phyloP scores from a whole-genome alignment of 2,113 vertebrate species.

The Prionailurus bengalensis region DNA sequence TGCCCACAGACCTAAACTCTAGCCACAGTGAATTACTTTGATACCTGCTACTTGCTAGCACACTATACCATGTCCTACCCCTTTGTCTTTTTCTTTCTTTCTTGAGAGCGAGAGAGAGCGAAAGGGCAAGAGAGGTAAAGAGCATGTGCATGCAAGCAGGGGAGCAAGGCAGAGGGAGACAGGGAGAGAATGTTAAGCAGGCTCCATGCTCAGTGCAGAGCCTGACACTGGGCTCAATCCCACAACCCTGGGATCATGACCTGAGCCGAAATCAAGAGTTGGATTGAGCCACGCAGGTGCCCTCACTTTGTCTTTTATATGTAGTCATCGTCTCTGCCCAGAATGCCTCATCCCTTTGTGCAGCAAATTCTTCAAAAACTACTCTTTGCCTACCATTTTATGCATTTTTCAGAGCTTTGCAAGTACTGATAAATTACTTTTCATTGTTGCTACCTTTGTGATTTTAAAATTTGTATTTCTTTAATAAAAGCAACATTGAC shows the following conservation, averaged over 20 bases:
- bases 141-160: too few species aligned
- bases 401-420: background rate
- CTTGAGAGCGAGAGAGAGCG: too few species aligned
- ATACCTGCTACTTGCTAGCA: background rate
- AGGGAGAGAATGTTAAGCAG: too few species aligned
- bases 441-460: background rate
- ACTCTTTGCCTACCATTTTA: background rate
- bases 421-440: conserved; percentile 3
- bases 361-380: background rate
- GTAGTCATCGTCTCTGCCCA: background rate
- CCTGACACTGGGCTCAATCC: too few species aligned
- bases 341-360: background rate
- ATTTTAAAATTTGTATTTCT: background rate
- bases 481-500: conserved; percentile 51
- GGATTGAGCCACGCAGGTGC: too few species aligned
- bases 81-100: background rate
- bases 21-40: background rate
- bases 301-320: background rate
- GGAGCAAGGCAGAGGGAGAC: too few species aligned
- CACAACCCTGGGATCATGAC: too few species aligned
- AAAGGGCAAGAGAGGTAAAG: too few species aligned
- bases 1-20: background rate
- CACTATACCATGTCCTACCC: background rate
- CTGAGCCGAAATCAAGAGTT: too few species aligned
- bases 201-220: too few species aligned